Percentiles rank a stretch among this genome's conserved stretches.
These are phyloP conservation scores for Heterochromis multidens DNA, from an alignment of 2,113 vertebrate genomes.

Conservation along the genomic window DNA sequence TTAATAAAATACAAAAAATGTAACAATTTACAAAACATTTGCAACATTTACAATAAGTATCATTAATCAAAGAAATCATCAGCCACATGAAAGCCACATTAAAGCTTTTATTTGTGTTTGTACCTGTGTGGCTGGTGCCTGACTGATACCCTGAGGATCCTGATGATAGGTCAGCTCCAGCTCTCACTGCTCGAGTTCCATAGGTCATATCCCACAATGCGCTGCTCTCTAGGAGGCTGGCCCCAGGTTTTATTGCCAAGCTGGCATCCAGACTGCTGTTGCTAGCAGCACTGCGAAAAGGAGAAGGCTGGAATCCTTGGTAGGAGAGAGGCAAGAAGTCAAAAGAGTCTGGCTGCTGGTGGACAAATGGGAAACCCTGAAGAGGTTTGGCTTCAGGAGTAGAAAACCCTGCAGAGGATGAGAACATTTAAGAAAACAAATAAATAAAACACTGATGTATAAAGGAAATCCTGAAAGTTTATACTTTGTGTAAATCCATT, in stretches of 20 bases:
- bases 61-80: background rate
- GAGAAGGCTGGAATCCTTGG: constrained; percentile 45
- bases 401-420: constrained; percentile 35
- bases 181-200: constrained; percentile 46
- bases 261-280: constrained; percentile 25
- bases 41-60: background rate
- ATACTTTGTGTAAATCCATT: background rate
- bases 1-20: background rate
- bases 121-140: constrained; percentile 80
- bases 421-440: background rate
- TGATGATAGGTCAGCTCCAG: constrained; percentile 66
- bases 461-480: background rate
- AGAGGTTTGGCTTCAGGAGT: constrained; percentile 67
- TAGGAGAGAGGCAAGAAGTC: constrained; percentile 50
- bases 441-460: background rate
- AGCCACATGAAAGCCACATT: rapidly evolving
- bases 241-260: constrained; percentile 27
- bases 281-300: constrained; percentile 11
- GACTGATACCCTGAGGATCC: constrained; percentile 75
- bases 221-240: constrained; percentile 56
- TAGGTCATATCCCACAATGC: constrained; percentile 64
- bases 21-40: background rate
- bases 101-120: background rate
- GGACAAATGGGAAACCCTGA: constrained; percentile 49
- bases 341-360: constrained; percentile 35